A percentile compares a stretch with the other conserved stretches of the same genome.
These are phyloP conservation scores for Geotrupes spiniger DNA, from an alignment of 2,888 invertebrate genomes.

Conservation along the genomic window DNA sequence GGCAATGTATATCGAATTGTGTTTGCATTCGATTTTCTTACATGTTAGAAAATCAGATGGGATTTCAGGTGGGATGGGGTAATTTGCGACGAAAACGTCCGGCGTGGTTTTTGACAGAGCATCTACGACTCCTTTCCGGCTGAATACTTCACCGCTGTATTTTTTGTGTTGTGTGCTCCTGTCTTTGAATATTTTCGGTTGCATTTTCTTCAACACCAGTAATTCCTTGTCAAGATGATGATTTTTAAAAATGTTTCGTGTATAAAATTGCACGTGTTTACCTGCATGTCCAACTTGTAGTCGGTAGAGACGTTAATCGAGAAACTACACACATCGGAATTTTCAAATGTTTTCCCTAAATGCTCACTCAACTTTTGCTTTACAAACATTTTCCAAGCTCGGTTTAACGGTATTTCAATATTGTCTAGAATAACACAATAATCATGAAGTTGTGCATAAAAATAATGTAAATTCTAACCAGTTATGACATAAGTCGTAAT, in stretches of 20 bases:
- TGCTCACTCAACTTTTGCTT: conserved; percentile 58
- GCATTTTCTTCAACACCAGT: conserved; percentile 49
- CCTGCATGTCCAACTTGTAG: conserved; percentile 43
- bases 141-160: conserved; percentile 56
- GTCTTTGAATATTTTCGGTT: conserved; percentile 50
- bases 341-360: conserved; percentile 57
- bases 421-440: conserved; percentile 19
- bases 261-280: too few relatives aligned
- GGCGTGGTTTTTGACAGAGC: conserved; percentile 52
- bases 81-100: conserved; percentile 52
- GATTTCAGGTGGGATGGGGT: conserved; percentile 54
- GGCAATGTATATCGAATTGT: conserved; percentile 64
- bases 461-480: too few relatives aligned
- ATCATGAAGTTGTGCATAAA: too few relatives aligned
- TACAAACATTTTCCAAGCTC: conserved; percentile 75
- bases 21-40: conserved; percentile 55
- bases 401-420: conserved; percentile 63
- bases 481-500: too few relatives aligned
- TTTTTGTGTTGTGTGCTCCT: conserved; percentile 47
- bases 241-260: too few relatives aligned
- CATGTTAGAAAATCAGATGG: conserved; percentile 50
- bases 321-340: conserved; percentile 58
- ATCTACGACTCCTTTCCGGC: conserved; percentile 64
- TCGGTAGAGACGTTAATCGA: conserved; percentile 59
- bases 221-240: conserved; percentile 47